phyloP scores from a whole-genome alignment of 1,140 invertebrate species.

The Anoplophora glabripennis region DNA sequence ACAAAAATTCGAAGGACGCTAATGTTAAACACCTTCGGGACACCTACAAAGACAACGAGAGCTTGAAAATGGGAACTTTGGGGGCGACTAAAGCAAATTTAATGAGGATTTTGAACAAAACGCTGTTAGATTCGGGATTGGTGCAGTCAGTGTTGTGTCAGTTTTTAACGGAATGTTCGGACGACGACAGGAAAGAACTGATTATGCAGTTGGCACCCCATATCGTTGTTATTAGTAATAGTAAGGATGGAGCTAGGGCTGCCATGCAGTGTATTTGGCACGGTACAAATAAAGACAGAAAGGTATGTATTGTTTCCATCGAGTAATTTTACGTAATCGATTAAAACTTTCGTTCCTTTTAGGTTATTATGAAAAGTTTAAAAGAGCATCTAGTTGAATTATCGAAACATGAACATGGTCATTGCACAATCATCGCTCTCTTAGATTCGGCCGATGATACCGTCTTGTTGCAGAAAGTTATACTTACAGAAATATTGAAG shows the following conservation, averaged over 20 bases:
- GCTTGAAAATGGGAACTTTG: slow-evolving; percentile 68
- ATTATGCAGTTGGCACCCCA: slow-evolving; percentile 68
- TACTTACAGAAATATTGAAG: slow-evolving; percentile 71
- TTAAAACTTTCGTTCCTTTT: slow-evolving; percentile 20
- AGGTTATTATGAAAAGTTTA: slow-evolving; percentile 74
- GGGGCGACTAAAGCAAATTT: slow-evolving; percentile 69
- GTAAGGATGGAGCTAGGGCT: slow-evolving; percentile 75
- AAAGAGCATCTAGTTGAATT: slow-evolving; percentile 81
- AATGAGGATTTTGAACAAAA: slow-evolving; percentile 67
- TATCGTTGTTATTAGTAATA: slow-evolving; percentile 77
- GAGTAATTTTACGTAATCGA: neutral
- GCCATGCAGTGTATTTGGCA: slow-evolving; percentile 84
- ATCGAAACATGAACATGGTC: slow-evolving; percentile 81
- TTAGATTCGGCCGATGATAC: slow-evolving; percentile 94
- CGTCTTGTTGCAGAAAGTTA: slow-evolving; percentile 79
- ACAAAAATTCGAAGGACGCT: slow-evolving; percentile 64
- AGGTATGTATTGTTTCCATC: slow-evolving; percentile 49
- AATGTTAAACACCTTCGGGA: slow-evolving; percentile 60
- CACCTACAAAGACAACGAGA: slow-evolving; percentile 58
- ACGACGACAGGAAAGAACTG: slow-evolving; percentile 66
- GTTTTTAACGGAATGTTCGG: slow-evolving; percentile 70
- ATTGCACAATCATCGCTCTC: slow-evolving; percentile 76
- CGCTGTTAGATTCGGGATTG: slow-evolving; percentile 63
- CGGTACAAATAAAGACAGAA: slow-evolving; percentile 73
- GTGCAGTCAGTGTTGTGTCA: slow-evolving; percentile 80